Evolutionary conservation across 2,797 vertebrate species (phyloP), one percentile per base, ranked within the genome.

Genomic region (Sarcophilus harrisii): DNA sequence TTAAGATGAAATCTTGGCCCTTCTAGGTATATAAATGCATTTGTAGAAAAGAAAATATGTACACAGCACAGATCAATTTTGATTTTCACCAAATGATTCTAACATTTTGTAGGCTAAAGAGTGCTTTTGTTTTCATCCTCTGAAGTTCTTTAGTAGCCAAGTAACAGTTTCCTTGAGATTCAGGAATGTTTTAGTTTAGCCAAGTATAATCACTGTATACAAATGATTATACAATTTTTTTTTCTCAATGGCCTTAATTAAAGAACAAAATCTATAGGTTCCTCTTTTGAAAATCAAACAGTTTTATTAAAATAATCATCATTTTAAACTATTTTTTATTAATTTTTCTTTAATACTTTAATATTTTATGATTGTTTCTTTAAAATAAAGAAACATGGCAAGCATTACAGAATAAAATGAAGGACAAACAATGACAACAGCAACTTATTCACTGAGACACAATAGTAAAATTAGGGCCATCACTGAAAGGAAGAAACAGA

Each of bases 201-300:
- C 49, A 97, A 30, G 45, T 94, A 90, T 95, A 93, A 93, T 96
- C 38, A 3, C 52, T 58, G 52, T 32, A 90, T 93, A 95, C 90
- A 62, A 3, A 16, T 94, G 89, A 87, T 93, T 57, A 90, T 93
- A 55, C 66, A 54, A 94, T 60, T 12, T 12, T 90, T 90, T 58
- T 58, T 95, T 60, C 66, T 73, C 95, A 95, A 92, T 92, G 93
- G 59, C 49, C 91, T 94, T 94, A 94, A 89, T 81, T 62, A 66
- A 94, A 87, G 97, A 96, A 96, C 89, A 90, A 94, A 93, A 57
- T 89, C 93, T 49, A 49, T 81, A 10, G 18, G 38, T 10, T 57
- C 73, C 16, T 96, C 92, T 90, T 62, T 45, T 93, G 94, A 97
- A 94, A 96, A 95, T 96, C 96, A 96, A 96, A 93, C 5, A 92